These are phyloP conservation scores for Melopsittacus undulatus DNA, from an alignment of 2,797 vertebrate genomes.

Conservation along the genomic window DNA sequence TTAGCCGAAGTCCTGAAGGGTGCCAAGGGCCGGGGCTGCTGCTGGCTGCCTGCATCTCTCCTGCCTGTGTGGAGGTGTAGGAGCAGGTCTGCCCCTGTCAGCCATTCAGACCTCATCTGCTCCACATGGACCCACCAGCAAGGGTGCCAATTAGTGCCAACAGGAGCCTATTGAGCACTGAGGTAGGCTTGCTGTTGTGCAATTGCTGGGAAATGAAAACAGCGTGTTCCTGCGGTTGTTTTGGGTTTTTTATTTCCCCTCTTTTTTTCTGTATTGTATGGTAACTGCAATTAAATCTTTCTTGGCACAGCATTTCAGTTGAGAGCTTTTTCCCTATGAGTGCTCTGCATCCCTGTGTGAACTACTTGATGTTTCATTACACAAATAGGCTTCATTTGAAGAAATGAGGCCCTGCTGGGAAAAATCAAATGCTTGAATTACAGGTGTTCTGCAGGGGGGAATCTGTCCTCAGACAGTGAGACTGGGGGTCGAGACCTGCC, in stretches of 20 bases:
- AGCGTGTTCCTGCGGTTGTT: not conserved
- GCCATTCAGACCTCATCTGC: not conserved
- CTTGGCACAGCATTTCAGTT: not conserved
- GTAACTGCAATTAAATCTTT: constrained; percentile 42
- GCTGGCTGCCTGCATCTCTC: not conserved
- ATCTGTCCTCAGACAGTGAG: not conserved
- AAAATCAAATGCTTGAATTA: constrained; percentile 57
- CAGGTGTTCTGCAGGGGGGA: constrained; percentile 38
- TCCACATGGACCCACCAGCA: rapidly evolving
- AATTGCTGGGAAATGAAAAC: constrained; percentile 42
- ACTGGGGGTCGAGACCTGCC: not conserved
- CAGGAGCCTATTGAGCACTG: not conserved
- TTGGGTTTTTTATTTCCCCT: rapidly evolving
- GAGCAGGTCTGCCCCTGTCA: not conserved
- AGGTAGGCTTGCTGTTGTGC: not conserved
- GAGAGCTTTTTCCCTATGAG: constrained; percentile 8
- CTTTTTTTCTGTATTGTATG: not conserved
- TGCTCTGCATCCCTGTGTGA: constrained; percentile 19
- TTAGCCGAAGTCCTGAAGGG: not conserved
- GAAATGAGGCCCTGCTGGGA: constrained; percentile 28
- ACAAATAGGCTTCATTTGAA: constrained; percentile 52
- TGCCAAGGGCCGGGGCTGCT: rapidly evolving
- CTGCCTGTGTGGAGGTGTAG: rapidly evolving
- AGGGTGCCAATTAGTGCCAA: constrained; percentile 3
- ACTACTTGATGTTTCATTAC: constrained; percentile 49